These are phyloP conservation scores for Procavia capensis DNA, from an alignment of 2,113 vertebrate species.

Conservation along the genomic window DNA sequence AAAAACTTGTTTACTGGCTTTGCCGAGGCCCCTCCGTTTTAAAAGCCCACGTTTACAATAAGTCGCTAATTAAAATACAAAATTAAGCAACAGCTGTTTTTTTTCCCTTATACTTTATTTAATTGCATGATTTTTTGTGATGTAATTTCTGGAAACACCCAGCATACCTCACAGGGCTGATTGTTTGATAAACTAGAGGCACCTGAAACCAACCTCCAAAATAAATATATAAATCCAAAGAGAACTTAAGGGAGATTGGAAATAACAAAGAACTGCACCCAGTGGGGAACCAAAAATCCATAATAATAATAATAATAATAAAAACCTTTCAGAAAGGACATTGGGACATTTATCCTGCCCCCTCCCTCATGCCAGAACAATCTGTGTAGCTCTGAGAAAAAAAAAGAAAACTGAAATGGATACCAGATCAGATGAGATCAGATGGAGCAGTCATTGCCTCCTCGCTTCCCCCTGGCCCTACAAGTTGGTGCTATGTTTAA, in stretches of 20 bases:
- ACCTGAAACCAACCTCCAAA: constrained; percentile 80
- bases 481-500: neutral
- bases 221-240: constrained; percentile 70
- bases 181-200: constrained; percentile 85
- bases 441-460: neutral
- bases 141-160: constrained; percentile 90
- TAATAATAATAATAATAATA: neutral
- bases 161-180: constrained; percentile 81
- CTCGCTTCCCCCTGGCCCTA: neutral
- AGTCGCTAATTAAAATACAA: constrained; percentile 86
- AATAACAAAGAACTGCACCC: constrained; percentile 45
- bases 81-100: constrained; percentile 86
- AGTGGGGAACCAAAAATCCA: neutral
- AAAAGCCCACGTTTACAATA: constrained; percentile 82
- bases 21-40: constrained; percentile 85
- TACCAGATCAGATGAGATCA: neutral
- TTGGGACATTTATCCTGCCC: neutral
- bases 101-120: constrained; percentile 86
- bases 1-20: constrained; percentile 85
- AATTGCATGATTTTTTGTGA: constrained; percentile 89
- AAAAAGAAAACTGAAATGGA: neutral
- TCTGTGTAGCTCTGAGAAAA: neutral
- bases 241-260: constrained; percentile 61
- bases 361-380: neutral
- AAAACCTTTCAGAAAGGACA: neutral